Conservation (phyloP, 1,140 invertebrate species). For the Acromyrmex heyeri region DNA sequence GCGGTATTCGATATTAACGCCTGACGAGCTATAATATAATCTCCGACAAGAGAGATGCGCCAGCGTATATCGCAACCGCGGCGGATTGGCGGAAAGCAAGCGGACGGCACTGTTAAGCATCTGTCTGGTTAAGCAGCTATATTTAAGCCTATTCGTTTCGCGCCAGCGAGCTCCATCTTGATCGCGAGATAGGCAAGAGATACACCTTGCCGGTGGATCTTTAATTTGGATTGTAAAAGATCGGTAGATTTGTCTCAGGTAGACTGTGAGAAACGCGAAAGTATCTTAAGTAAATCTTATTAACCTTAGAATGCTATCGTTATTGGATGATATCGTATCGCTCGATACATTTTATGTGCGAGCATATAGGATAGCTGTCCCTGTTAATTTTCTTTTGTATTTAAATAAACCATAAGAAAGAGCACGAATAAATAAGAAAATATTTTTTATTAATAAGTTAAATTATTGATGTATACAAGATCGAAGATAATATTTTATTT, state of each 20-base stretch:
- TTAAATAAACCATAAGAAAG: too few species aligned
- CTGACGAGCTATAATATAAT: slow-evolving; percentile 34
- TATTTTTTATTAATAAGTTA: too few species aligned
- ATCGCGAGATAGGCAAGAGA: slow-evolving; percentile 2
- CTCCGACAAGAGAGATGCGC: slow-evolving; percentile 5
- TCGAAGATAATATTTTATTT: too few species aligned
- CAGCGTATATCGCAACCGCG: slow-evolving; percentile 7
- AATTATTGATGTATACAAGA: too few species aligned
- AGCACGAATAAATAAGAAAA: too few species aligned
- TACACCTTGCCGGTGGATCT: neutral
- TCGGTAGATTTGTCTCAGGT: neutral
- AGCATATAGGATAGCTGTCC: too few species aligned
- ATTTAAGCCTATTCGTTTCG: slow-evolving; percentile 50
- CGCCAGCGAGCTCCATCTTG: slow-evolving; percentile 39
- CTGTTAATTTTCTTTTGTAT: too few species aligned
- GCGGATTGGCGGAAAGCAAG: slow-evolving; percentile 36
- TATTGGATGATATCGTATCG: too few species aligned
- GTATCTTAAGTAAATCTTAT: neutral
- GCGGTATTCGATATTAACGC: slow-evolving; percentile 26
- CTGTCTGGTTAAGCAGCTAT: slow-evolving; percentile 35
- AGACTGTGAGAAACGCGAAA: neutral
- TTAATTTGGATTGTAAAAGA: slow-evolving; percentile 9
- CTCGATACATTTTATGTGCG: too few species aligned
- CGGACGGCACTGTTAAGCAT: slow-evolving; percentile 28
- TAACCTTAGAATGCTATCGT: too few species aligned